A percentile compares a stretch with the other conserved stretches of the same genome.
Conservation (phyloP, 2,113 vertebrate species). For the Gymnobelideus leadbeateri region DNA sequence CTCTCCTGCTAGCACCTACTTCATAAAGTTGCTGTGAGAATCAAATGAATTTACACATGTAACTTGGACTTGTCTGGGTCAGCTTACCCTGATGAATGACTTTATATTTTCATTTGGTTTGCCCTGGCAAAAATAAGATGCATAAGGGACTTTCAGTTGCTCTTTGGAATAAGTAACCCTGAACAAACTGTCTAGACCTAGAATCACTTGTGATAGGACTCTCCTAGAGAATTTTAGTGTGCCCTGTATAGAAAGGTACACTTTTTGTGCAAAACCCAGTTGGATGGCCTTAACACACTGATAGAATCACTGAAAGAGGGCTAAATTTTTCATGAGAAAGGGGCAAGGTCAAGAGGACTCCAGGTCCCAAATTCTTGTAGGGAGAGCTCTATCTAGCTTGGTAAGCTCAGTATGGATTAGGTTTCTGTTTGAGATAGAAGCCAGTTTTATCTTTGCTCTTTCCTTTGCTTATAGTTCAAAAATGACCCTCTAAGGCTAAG, state of each 20-base stretch:
- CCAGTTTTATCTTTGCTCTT: background rate
- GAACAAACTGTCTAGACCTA: background rate
- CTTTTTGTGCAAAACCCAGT: background rate
- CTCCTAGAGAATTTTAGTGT: background rate
- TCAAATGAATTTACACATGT: background rate
- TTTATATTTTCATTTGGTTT: background rate
- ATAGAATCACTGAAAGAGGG: background rate
- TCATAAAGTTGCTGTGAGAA: background rate
- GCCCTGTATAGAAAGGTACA: background rate
- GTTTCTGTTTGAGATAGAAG: background rate
- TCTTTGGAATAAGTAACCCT: background rate
- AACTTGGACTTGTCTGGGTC: background rate
- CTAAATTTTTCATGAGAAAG: background rate
- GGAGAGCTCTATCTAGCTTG: background rate
- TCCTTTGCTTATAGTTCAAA: background rate
- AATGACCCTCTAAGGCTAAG: background rate
- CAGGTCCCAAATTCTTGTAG: background rate
- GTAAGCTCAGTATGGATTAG: background rate
- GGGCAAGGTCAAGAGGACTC: background rate
- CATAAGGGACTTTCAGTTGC: background rate
- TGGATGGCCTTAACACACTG: background rate
- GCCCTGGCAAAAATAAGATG: background rate
- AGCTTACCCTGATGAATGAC: background rate
- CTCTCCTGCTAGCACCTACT: background rate
- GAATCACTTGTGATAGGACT: background rate